phyloP scores from a whole-genome alignment of 2,113 vertebrate species.

The Poecilia latipinna region DNA sequence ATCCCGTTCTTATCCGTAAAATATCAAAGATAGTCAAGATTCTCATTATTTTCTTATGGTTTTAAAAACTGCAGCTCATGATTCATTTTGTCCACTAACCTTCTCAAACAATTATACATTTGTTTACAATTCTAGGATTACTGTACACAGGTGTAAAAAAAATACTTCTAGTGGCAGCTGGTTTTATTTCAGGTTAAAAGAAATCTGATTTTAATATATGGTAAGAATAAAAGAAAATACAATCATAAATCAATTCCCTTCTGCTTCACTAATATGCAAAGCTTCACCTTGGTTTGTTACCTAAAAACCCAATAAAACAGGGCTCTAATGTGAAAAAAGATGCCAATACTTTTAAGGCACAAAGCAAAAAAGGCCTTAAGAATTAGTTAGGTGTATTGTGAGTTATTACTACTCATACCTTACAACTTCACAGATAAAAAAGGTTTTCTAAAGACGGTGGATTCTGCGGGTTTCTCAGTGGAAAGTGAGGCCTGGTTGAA shows the following conservation, averaged over 20 bases:
- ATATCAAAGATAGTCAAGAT: too few relatives aligned
- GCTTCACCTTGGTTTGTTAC: not conserved
- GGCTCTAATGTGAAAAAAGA: not conserved
- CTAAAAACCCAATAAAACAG: not conserved
- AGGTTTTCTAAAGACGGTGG: not conserved
- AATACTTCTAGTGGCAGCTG: not conserved
- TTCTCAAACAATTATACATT: too few relatives aligned
- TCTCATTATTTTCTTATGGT: too few relatives aligned
- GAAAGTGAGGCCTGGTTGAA: constrained; percentile 15
- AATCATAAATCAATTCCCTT: not conserved
- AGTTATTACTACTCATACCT: too few relatives aligned
- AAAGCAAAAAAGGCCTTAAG: not conserved
- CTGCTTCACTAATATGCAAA: not conserved
- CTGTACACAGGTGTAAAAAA: too few relatives aligned
- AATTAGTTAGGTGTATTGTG: too few relatives aligned
- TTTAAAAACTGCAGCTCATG: too few relatives aligned
- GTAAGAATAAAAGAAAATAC: not conserved
- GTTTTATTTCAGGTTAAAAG: not conserved
- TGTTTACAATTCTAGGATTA: too few relatives aligned
- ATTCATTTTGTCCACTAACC: too few relatives aligned
- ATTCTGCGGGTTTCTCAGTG: constrained; percentile 14
- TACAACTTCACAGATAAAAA: constrained; percentile 1
- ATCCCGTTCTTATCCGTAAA: too few relatives aligned
- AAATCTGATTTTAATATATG: not conserved
- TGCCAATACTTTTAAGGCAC: not conserved